Conservation (phyloP, 2,888 invertebrate genomes). For the Nephrotoma flavescens region DNA sequence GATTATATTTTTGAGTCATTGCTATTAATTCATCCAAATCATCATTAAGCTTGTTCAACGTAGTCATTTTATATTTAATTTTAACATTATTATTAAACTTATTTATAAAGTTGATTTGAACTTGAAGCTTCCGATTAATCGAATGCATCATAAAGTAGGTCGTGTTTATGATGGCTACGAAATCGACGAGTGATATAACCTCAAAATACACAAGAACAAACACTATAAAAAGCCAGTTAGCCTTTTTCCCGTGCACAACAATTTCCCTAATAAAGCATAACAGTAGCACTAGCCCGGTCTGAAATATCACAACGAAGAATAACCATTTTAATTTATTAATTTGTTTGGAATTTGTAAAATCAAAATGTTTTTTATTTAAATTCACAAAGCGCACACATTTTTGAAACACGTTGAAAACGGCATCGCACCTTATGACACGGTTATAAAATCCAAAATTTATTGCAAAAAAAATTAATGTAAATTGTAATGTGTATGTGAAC, state of each 20-base stretch:
- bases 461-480: background rate
- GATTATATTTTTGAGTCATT: background rate
- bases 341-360: background rate
- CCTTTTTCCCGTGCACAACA: background rate
- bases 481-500: background rate
- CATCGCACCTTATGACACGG: background rate
- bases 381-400: background rate
- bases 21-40: background rate
- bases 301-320: background rate
- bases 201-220: background rate
- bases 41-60: background rate
- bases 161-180: background rate
- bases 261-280: background rate
- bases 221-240: background rate
- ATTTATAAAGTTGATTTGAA: background rate
- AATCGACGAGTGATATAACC: background rate
- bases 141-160: background rate
- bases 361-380: background rate
- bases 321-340: background rate
- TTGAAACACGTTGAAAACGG: background rate
- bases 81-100: background rate
- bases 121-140: background rate
- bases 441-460: background rate
- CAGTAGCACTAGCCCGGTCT: background rate
- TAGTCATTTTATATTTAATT: background rate